A percentile compares a stretch with the other conserved stretches of the same genome.
Conservation (phyloP, 2,888 invertebrate genomes). For the Sminthurides aquaticus region DNA sequence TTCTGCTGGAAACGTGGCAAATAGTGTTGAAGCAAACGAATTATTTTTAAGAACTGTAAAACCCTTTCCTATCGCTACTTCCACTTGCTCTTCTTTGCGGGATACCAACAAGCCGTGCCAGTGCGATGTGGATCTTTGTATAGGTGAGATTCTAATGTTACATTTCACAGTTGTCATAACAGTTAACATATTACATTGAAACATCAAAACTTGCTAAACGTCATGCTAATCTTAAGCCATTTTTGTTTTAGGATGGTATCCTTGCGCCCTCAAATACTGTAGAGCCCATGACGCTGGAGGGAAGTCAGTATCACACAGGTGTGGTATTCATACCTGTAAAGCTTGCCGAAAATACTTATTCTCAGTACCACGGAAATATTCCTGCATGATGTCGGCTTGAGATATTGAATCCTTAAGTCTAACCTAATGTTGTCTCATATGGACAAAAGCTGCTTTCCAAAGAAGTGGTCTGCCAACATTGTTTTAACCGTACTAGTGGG, state of each 20-base stretch:
- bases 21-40: slow-evolving; percentile 30
- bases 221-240: background rate
- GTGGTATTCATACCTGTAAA: slow-evolving; percentile 91
- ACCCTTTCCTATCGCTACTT: slow-evolving; percentile 17
- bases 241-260: slow-evolving; percentile 73
- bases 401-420: too few relatives aligned
- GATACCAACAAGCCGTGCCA: slow-evolving; percentile 21
- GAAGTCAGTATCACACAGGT: slow-evolving; percentile 64
- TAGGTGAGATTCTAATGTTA: slow-evolving; percentile 20
- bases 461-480: too few relatives aligned
- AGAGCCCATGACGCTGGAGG: slow-evolving; percentile 60
- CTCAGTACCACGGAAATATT: slow-evolving; percentile 53
- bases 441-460: too few relatives aligned
- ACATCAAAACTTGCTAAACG: background rate
- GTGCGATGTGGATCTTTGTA: slow-evolving; percentile 24
- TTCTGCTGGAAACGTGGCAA: slow-evolving; percentile 17
- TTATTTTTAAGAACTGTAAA: slow-evolving; percentile 29
- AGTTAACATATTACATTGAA: background rate
- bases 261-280: slow-evolving; percentile 90
- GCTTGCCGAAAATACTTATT: slow-evolving; percentile 82
- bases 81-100: slow-evolving; percentile 9
- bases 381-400: slow-evolving; percentile 14
- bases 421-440: too few relatives aligned
- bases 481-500: too few relatives aligned
- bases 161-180: too few relatives aligned